Evolutionary conservation across 2,888 invertebrate genomes (phyloP), one percentile per base, ranked within the genome.

Genomic region (Acanthoscelides obtectus): DNA sequence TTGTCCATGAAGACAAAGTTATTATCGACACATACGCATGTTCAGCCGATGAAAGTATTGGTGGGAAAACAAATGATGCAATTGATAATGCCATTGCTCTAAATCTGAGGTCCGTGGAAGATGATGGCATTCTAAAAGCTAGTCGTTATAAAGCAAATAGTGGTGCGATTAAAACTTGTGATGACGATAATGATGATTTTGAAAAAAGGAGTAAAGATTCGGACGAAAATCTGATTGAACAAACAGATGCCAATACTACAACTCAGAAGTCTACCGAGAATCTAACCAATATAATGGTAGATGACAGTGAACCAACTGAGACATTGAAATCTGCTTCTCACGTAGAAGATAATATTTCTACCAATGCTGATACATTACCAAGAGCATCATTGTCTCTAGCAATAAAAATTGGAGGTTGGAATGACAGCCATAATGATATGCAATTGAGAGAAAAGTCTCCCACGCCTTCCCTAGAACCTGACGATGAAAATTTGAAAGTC

Each of bases 401-500:
- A 12, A 12, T 12, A 1, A 12, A 45, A 6, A 12, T 45, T 4
- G 5, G 17, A 45, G 45, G 17, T 1, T 45, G 5, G 45, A 12
- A 45, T 45, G 17, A 45, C 17, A n/a, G n/a, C n/a, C n/a, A n/a
- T n/a, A 17, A 45, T 45, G 12, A 3, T 17, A 76, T 78, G n/a
- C 76, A 71, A 6, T 70, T 79, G 20, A 77, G 75, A 64, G 73
- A 76, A 12, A 71, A 72, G 4, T 22, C 72, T 22, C 25, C 67
- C 8, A 20, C 12, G 5, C 22, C 66, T n/a, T 45, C 64, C n/a
- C 73, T 71, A 20, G 75, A 75, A 67, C 77, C 78, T 2, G 77
- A 76, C 12, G 74, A 74, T 69, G 75, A 75, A 67, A 79, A 81
- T 74, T 69, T 81, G 22, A 79, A 75, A 75, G 75, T 77, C 0